Conservation (phyloP, 2,113 vertebrate genomes). For the Hippopotamus amphibius region DNA sequence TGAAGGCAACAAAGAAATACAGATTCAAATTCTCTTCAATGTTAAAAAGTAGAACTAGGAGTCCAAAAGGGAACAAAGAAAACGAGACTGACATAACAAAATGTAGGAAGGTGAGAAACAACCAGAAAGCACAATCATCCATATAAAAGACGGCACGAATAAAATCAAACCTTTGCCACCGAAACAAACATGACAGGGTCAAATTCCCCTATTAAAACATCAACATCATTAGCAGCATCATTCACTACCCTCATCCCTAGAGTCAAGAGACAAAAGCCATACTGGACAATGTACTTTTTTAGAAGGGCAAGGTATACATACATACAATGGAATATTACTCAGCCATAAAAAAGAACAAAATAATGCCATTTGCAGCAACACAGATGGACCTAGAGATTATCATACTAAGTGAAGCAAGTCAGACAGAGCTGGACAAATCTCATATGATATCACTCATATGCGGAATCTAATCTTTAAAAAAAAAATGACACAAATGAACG, state of each 20-base stretch:
- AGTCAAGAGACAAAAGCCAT: slow-evolving; percentile 28
- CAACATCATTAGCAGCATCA: too few species aligned
- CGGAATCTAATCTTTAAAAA: too few species aligned
- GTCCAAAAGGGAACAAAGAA: slow-evolving; percentile 32
- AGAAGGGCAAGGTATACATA: neutral
- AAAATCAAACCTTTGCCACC: neutral
- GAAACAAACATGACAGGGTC: neutral
- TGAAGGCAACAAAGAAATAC: slow-evolving; percentile 16
- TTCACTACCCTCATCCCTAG: neutral
- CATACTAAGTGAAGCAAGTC: too few species aligned
- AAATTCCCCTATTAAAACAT: neutral
- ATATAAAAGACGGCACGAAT: slow-evolving; percentile 12
- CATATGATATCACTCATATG: too few species aligned
- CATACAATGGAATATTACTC: too few species aligned
- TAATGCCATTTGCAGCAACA: too few species aligned
- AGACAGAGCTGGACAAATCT: too few species aligned
- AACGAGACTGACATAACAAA: neutral
- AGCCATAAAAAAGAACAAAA: too few species aligned
- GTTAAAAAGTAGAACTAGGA: neutral
- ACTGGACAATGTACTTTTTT: neutral
- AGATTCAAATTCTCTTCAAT: slow-evolving; percentile 33
- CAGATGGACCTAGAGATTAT: too few species aligned
- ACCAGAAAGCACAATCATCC: neutral
- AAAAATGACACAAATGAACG: too few species aligned
- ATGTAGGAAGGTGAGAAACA: slow-evolving; percentile 22